phyloP scores from a whole-genome alignment of 2,888 invertebrate genomes.

The Drosophila atripex region DNA sequence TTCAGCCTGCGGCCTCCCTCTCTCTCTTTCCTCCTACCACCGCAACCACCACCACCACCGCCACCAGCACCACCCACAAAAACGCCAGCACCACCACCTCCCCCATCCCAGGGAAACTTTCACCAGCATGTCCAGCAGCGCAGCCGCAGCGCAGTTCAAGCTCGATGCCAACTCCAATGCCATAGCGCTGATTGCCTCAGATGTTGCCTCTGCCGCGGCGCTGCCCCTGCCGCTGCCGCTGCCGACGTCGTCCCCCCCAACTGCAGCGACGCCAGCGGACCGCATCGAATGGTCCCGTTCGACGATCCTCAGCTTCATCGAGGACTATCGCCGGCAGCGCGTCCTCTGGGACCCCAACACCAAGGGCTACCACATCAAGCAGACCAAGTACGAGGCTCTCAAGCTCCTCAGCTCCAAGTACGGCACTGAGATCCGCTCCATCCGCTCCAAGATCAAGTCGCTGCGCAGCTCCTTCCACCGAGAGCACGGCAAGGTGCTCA shows the following conservation, averaged over 20 bases:
- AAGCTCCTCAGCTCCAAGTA: constrained; percentile 81
- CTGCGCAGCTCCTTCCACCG: constrained; percentile 82
- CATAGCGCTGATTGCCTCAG: constrained; percentile 56
- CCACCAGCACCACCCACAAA: constrained; percentile 21
- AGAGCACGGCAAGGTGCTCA: constrained; percentile 82
- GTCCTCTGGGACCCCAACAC: constrained; percentile 83
- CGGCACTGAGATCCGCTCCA: constrained; percentile 82
- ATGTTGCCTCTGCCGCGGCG: constrained; percentile 41
- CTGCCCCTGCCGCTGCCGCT: constrained; percentile 42
- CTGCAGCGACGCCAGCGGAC: constrained; percentile 63
- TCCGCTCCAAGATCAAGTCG: constrained; percentile 82
- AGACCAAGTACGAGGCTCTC: constrained; percentile 82
- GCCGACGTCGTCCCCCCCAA: constrained; percentile 15
- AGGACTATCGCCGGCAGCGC: constrained; percentile 81
- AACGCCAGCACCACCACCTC: constrained; percentile 42
- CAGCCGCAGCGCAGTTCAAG: constrained; percentile 65
- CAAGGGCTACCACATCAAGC: constrained; percentile 83
- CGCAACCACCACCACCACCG: constrained; percentile 31
- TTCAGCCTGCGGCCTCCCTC: constrained; percentile 58
- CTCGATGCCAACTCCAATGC: constrained; percentile 68
- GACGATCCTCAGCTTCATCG: constrained; percentile 81
- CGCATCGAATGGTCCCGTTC: constrained; percentile 83
- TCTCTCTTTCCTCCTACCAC: constrained; percentile 38
- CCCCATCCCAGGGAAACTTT: constrained; percentile 59
- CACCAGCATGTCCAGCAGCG: constrained; percentile 75